Percentiles rank a stretch among this genome's conserved stretches.
Conservation (phyloP, 2,888 invertebrate genomes). For the Oscheius onirici region DNA sequence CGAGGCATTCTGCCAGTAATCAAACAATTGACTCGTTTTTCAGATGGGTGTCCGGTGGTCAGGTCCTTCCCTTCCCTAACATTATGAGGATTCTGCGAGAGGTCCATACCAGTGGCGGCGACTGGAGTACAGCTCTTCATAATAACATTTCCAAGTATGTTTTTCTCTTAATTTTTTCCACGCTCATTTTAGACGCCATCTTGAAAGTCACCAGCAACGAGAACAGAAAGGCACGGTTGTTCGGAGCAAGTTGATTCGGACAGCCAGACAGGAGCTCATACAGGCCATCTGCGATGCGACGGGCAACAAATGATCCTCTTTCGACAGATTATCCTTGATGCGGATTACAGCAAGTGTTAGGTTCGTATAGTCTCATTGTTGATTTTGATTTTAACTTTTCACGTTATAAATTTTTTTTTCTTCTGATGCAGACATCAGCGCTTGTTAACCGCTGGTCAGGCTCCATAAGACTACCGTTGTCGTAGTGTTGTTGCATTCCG, state of each 20-base stretch:
- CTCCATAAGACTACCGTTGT: no score
- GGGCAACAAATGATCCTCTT: conserved; percentile 16
- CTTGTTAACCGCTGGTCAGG: no score
- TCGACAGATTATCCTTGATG: background rate
- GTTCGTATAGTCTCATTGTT: background rate
- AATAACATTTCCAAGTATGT: conserved; percentile 52
- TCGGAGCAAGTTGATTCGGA: background rate
- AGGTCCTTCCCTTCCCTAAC: conserved; percentile 56
- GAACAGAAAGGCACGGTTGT: conserved; percentile 3
- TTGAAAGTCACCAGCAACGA: conserved; percentile 25
- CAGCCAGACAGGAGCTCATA: conserved; percentile 32
- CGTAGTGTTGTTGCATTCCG: no score
- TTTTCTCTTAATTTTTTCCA: background rate
- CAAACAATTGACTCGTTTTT: no score
- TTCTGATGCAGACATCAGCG: no score
- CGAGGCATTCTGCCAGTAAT: background rate
- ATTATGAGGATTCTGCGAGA: conserved; percentile 50
- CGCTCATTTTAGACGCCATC: conserved; percentile 33
- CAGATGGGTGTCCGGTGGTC: conserved; percentile 62
- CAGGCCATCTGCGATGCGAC: conserved; percentile 31
- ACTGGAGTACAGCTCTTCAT: conserved; percentile 60
- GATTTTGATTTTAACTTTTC: background rate
- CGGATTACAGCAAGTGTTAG: background rate
- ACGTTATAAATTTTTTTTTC: background rate
- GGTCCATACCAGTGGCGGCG: conserved; percentile 56